Percentiles rank a stretch among this genome's conserved stretches.
Conservation (phyloP, 2,113 vertebrate species). For the Verasper variegatus region DNA sequence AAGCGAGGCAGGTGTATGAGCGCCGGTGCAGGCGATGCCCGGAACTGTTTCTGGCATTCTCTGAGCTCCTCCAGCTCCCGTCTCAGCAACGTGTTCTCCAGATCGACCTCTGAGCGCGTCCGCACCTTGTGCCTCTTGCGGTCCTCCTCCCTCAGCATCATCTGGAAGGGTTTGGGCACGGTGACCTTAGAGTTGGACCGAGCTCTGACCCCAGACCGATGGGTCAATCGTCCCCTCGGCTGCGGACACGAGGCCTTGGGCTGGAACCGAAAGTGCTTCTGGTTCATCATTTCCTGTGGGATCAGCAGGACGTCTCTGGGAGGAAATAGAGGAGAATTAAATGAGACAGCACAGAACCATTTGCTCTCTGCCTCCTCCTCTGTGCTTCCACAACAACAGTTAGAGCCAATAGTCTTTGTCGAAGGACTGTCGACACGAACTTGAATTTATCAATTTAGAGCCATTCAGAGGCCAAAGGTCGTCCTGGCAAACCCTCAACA, state of each 20-base stretch:
- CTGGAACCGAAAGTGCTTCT: constrained; percentile 45
- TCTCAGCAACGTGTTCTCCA: constrained; percentile 81
- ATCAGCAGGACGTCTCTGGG: constrained; percentile 36
- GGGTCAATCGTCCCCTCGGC: not conserved
- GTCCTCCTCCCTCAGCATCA: constrained; percentile 91
- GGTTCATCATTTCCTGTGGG: constrained; percentile 16
- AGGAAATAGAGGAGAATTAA: not conserved
- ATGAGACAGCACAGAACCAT: not conserved
- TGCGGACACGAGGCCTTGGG: constrained; percentile 8
- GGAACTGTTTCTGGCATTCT: constrained; percentile 90
- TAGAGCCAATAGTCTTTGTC: no score
- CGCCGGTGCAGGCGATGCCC: constrained; percentile 88
- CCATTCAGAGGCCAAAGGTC: no score
- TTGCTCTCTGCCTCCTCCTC: not conserved
- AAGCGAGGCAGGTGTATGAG: constrained; percentile 84
- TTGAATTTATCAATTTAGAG: no score
- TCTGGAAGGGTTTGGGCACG: constrained; percentile 92
- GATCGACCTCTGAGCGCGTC: constrained; percentile 85
- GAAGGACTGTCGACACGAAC: no score
- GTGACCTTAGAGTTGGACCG: constrained; percentile 84
- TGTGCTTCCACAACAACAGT: not conserved
- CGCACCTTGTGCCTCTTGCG: constrained; percentile 83
- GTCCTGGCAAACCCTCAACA: no score
- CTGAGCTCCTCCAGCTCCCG: constrained; percentile 87
- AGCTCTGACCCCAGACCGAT: constrained; percentile 26